Evolutionary conservation across 2,797 vertebrate genomes (phyloP), one percentile per base, ranked within the genome.

Genomic region (Anguilla anguilla): DNA sequence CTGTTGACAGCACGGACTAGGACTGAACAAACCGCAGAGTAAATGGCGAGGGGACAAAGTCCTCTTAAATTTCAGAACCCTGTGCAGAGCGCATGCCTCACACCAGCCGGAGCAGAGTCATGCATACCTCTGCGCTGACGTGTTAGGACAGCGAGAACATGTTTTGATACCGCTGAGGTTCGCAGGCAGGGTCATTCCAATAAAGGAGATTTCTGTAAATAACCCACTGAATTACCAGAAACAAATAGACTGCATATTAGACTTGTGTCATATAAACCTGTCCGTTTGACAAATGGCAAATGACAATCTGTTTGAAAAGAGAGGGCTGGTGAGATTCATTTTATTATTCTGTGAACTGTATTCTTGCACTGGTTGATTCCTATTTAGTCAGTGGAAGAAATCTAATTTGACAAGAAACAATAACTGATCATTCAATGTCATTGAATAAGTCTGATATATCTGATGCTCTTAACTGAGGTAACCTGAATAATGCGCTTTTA

Each of bases 141-240:
- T 81, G 46, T 15, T 43, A 81, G 77, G 15, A 49, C 39, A 46
- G 25, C 22, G 5, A 83, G 51, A 35, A 43, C n/a, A 69, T 67
- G 81, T 83, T 87, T 31, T 67, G 43, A 67, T 82, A 67, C 43
- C 51, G 69, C n/a, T 74, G n/a, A 43, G n/a, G 43, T 81, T 57
- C 25, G 31, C 53, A 35, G 19, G 49, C 2, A 46, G 5, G 72
- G 74, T 69, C 57, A 35, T 86, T 81, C 69, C 69, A 35, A 59
- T 46, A 28, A 74, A 86, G 53, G 55, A 81, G 17, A 53, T 25
- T 43, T 61, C n/a, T 87, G 53, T 17, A 83, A 49, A 51, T 3
- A 67, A 28, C 53, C 53, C 49, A 81, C 79, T 46, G 74, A 81
- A 81, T 10, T 53, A 43, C 7, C 51, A 64, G 13, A 83, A 46